Percentiles rank a stretch among this genome's conserved stretches.
Conservation (phyloP, 1,140 invertebrate genomes). For the Drosophila rufa region DNA sequence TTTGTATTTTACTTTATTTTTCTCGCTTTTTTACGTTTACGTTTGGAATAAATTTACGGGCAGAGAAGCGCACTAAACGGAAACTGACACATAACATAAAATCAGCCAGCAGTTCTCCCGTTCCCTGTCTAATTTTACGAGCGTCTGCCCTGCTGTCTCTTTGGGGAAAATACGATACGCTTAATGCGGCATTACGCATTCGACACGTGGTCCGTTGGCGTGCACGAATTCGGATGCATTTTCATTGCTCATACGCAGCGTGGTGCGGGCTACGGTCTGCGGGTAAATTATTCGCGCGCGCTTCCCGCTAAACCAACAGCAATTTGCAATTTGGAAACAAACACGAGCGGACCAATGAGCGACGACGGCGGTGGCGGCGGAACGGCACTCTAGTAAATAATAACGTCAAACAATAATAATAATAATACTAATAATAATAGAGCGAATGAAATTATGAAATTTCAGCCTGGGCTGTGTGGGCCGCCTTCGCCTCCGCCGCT, state of each 20-base stretch:
- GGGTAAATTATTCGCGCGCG: conserved; percentile 41
- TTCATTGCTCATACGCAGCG: conserved; percentile 71
- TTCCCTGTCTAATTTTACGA: conserved; percentile 41
- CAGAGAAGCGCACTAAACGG: conserved; percentile 66
- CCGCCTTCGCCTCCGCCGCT: conserved; percentile 3
- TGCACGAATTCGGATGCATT: conserved; percentile 36
- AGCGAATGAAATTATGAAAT: conserved; percentile 69
- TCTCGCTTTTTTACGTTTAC: conserved; percentile 5
- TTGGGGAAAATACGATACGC: conserved; percentile 24
- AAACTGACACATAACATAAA: conserved; percentile 70
- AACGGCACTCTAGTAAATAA: conserved; percentile 18
- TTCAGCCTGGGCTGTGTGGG: conserved; percentile 46
- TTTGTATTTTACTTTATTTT: conserved; percentile 26
- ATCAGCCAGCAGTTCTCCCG: conserved; percentile 26
- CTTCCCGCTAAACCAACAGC: conserved; percentile 55
- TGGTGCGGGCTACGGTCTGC: conserved; percentile 24
- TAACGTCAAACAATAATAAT: conserved; percentile 33
- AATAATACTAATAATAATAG: conserved; percentile 34
- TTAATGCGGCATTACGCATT: conserved; percentile 54
- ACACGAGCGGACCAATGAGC: conserved; percentile 32
- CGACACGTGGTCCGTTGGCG: conserved; percentile 51
- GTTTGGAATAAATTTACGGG: conserved; percentile 58
- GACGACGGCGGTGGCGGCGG: conserved; percentile 1
- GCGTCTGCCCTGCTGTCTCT: conserved; percentile 26
- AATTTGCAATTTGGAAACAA: conserved; percentile 59